Conservation (phyloP, 1,140 invertebrate species). For the Drosophila sechellia region DNA sequence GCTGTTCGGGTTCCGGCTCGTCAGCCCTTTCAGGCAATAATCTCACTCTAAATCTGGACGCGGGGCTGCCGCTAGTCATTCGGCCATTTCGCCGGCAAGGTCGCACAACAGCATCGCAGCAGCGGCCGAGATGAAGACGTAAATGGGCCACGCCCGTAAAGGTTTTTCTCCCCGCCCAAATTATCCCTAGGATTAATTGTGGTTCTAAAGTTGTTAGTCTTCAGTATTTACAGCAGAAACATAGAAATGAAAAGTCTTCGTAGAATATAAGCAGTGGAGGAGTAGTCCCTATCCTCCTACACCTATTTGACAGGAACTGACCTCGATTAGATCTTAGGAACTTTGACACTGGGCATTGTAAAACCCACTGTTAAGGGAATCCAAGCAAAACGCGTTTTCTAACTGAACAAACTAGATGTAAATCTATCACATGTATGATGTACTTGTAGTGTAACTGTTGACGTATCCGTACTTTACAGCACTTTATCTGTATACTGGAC, state of each 20-base stretch:
- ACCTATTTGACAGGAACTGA: conserved; percentile 44
- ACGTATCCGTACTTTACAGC: conserved; percentile 31
- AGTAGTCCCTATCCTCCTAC: conserved; percentile 9
- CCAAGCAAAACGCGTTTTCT: conserved; percentile 63
- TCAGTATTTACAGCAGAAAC: conserved; percentile 67
- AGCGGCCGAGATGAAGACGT: conserved; percentile 69
- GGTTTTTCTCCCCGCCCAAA: neutral
- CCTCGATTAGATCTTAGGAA: conserved; percentile 32
- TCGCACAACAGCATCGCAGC: conserved; percentile 73
- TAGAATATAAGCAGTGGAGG: conserved; percentile 54
- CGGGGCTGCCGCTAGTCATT: conserved; percentile 27
- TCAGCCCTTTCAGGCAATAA: conserved; percentile 61
- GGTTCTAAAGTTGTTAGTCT: conserved; percentile 51
- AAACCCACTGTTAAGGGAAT: conserved; percentile 27
- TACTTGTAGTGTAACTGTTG: conserved; percentile 42
- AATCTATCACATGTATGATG: conserved; percentile 49
- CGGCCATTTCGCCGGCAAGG: conserved; percentile 72
- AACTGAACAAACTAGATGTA: conserved; percentile 77
- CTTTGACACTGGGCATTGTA: neutral
- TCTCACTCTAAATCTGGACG: conserved; percentile 68
- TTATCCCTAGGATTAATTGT: conserved; percentile 29
- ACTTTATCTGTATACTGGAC: conserved; percentile 44
- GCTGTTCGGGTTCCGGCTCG: conserved; percentile 40
- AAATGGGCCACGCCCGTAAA: conserved; percentile 20
- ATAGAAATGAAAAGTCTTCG: conserved; percentile 59